Evolutionary conservation across 1,140 invertebrate species (phyloP).

Genomic region (Lethocerus indicus): DNA sequence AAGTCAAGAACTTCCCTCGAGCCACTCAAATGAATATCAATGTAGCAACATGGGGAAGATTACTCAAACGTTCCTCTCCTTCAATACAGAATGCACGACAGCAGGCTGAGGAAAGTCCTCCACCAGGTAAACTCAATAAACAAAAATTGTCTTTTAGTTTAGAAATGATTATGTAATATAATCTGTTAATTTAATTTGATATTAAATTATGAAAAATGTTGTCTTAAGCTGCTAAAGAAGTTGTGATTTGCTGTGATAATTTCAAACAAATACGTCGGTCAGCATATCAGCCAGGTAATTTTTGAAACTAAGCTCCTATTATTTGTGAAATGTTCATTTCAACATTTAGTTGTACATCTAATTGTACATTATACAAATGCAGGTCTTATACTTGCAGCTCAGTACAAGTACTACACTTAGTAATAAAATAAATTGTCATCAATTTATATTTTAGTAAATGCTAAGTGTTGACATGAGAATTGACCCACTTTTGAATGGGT

Average conservation of each 20-base stretch:
- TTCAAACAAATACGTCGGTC: slow-evolving; percentile 8
- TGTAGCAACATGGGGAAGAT: slow-evolving; percentile 88
- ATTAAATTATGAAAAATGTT: not conserved
- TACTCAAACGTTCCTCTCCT: slow-evolving; percentile 67
- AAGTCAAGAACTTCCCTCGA: slow-evolving; percentile 88
- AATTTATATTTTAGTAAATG: no score
- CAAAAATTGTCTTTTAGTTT: not conserved
- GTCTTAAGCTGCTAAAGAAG: slow-evolving; percentile 5
- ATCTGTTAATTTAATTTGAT: not conserved
- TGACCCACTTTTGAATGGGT: no score
- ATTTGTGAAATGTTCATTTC: no score
- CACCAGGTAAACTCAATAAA: slow-evolving; percentile 21
- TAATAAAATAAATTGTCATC: no score
- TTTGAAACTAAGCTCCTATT: no score
- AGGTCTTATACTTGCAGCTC: no score
- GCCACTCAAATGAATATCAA: slow-evolving; percentile 98
- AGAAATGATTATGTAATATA: not conserved
- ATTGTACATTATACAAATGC: no score
- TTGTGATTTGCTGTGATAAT: slow-evolving; percentile 11
- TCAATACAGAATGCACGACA: slow-evolving; percentile 38
- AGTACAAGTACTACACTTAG: no score
- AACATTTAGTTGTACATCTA: no score
- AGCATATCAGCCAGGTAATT: no score
- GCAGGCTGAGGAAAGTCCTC: slow-evolving; percentile 30
- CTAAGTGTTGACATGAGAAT: no score